Base-by-base conservation (phyloP, 1,140 invertebrate species). In the Euura lappo region DNA sequence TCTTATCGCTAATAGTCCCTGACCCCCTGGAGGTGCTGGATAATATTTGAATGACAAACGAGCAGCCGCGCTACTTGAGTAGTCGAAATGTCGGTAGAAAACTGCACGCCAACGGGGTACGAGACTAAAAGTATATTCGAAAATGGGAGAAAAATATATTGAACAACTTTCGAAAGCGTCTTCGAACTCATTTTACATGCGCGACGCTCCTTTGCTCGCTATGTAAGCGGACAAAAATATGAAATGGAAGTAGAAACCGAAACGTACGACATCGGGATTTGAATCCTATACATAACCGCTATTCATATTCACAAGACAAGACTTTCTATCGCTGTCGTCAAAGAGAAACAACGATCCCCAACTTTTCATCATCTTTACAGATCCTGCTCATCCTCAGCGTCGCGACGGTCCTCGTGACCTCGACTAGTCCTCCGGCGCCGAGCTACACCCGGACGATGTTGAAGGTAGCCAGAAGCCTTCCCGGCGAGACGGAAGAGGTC, bases 401-500 rank as follows among this genome's bases (percentile, higher is more conserved):
- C 1, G 2, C 79, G 2, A 28, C 78, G 6, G 67, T 65, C 4
- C 5, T 79, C 42, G 13, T 76, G 68, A 46, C 66, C n/a, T 13
- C 66, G 66, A 42, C 45, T 8, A 66, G 60, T 65, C 3, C 87
- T 2, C 86, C 84, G 0, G 89, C 86, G 43, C 90, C 90, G 3
- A 84, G 90, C 44, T 83, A 90, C 47, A 90, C 93, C 2, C 89
- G 94, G 68, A 95, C 94, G 3, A 91, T 93, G 79, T 83, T 96
- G 1, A 93, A 94, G 82, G 93, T 96, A 3, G 92, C 93, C 0
- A 89, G 93, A 76, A 94, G 93, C 83, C 85, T 95, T 2, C 93
- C 93, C 2, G 91, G 93, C 4, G 90, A 93, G 65, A 94, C 91
- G 43, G 91, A 94, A 79, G 93, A 94, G 7, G 81, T 95, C 7